Evolutionary conservation across 92 coral and sea anemone genomes (phyloP), one percentile per base, ranked within the genome.

Genomic region (Micromussa lordhowensis): DNA sequence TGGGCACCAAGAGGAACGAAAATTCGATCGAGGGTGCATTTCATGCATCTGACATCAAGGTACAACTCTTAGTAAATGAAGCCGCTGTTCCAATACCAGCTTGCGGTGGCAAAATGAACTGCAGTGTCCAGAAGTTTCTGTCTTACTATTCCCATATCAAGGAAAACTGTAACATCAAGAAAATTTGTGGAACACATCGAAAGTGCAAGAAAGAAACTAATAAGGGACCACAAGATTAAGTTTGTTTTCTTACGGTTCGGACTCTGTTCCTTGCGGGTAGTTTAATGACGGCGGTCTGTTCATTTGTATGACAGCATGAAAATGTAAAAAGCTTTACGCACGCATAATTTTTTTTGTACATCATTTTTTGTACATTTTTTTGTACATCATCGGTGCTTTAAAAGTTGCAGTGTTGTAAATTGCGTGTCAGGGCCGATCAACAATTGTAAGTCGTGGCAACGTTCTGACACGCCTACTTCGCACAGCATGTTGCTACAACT

Each of bases 51-150:
- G 36, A 81, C 26, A 70, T 77, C 18, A 92, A 51, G 18, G 35
- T 94, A 16, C 94, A 93, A 81, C 84, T 92, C 32, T 57, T 96
- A 85, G 95, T 96, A 11, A 96, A 96, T 72, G 99, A 96, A 82
- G 92, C 70, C 29, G 85, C 92, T 68, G 96, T 93, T 32, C 49
- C 90, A 17, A 86, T 94, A 35, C 99, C 98, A 4, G 95, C 93
- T 30, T 96, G 99, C 59, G 36, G 79, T n/a, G 92, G 94, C 5
- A 24, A 89, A 40, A 88, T 75, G 48, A 51, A 82, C 17, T 96
- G 99, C 83, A 84, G 90, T 48, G 81, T 96, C 10, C 29, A 84
- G 13, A 71, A 40, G 34, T 96, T 96, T 85, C 82, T 86, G 72
- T 64, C 82, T 10, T 91, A 89, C 71, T 93, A 90, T 79, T 82